These are phyloP conservation scores for Scaptomyza flava DNA, from an alignment of 2,888 invertebrate species.

Conservation along the genomic window DNA sequence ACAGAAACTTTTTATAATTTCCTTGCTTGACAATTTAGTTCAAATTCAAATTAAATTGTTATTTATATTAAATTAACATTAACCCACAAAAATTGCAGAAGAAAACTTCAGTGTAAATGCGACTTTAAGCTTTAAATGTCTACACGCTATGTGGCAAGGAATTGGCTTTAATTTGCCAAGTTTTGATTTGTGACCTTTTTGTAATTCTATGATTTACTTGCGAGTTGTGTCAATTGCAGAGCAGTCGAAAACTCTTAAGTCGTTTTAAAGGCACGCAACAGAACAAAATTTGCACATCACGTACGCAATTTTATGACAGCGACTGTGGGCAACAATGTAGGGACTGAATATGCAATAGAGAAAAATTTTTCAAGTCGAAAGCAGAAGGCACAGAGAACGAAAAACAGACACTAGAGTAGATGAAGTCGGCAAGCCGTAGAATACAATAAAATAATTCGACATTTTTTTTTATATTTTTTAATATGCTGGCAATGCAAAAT, in stretches of 20 bases:
- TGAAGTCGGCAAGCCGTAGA: conserved; percentile 60
- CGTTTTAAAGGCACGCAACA: conserved; percentile 30
- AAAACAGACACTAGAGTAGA: conserved; percentile 31
- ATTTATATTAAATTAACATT: conserved; percentile 54
- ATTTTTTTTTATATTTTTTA: conserved; percentile 63
- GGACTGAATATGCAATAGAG: conserved; percentile 4
- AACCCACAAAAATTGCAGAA: conserved; percentile 25
- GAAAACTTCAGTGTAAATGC: conserved; percentile 20
- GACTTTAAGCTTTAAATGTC: conserved; percentile 4
- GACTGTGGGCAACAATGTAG: conserved; percentile 71
- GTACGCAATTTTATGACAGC: conserved; percentile 69
- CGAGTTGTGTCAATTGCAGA: conserved; percentile 21
- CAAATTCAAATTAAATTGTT: conserved; percentile 48
- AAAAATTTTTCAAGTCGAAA: conserved; percentile 4
- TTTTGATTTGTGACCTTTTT: conserved; percentile 16
- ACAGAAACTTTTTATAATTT: conserved; percentile 5
- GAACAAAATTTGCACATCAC: conserved; percentile 46
- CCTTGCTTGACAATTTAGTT: conserved; percentile 15
- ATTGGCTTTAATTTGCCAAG: neutral
- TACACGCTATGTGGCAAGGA: conserved; percentile 18
- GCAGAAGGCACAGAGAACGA: conserved; percentile 2
- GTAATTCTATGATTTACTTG: conserved; percentile 32
- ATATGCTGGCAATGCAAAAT: conserved; percentile 62
- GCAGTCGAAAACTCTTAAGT: conserved; percentile 32
- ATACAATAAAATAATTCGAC: conserved; percentile 75